phyloP scores from a whole-genome alignment of 2,113 vertebrate species.

The Tachycineta bicolor region DNA sequence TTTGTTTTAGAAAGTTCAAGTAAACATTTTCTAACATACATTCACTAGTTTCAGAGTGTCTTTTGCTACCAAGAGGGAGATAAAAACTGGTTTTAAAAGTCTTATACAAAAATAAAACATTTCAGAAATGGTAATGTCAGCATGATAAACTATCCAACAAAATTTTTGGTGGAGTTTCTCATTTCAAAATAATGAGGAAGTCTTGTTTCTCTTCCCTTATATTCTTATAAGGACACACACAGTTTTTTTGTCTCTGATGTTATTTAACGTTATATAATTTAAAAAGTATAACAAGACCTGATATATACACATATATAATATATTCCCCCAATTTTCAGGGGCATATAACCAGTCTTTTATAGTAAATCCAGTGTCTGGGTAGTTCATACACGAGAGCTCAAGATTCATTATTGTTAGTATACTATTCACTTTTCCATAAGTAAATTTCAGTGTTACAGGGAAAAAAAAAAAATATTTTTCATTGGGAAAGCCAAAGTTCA shows the following conservation, averaged over 20 bases:
- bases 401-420: background rate
- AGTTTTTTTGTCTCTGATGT: background rate
- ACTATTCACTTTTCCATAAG: background rate
- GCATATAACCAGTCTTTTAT: background rate
- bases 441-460: background rate
- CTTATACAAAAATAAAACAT: conserved; percentile 13
- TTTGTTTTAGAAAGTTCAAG: conserved; percentile 78
- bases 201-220: background rate
- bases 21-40: conserved; percentile 75
- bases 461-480: background rate
- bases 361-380: background rate
- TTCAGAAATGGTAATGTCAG: conserved; percentile 45
- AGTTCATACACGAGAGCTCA: background rate
- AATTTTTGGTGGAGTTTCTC: conserved; percentile 25
- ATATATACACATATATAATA: background rate
- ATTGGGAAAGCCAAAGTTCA: background rate
- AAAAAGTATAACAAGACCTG: background rate
- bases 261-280: background rate
- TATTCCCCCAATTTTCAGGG: background rate
- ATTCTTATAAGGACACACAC: background rate
- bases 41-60: conserved; percentile 64
- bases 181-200: conserved; percentile 13
- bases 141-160: conserved; percentile 46
- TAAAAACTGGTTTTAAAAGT: conserved; percentile 46
- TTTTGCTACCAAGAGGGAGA: conserved; percentile 71